A percentile compares a stretch with the other conserved stretches of the same genome.
Conservation (phyloP, 2,888 invertebrate genomes). For the Pristionchus japonicus region DNA sequence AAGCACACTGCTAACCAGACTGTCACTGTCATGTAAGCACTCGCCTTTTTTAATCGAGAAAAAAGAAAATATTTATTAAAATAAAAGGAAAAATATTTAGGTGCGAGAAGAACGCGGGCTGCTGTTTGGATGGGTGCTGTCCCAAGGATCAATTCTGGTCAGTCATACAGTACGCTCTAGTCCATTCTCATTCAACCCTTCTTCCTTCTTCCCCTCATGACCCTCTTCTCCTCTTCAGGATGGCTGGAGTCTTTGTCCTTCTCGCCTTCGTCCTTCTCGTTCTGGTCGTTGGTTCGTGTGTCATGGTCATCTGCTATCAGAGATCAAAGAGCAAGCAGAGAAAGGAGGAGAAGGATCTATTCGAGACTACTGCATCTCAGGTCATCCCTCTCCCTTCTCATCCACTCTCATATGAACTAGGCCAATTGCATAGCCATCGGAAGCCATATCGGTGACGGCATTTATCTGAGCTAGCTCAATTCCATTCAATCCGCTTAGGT, state of each 20-base stretch:
- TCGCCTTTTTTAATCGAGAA: background rate
- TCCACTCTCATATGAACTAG: background rate
- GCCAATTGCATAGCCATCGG: background rate
- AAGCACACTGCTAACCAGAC: constrained; percentile 70
- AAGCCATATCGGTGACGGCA: background rate
- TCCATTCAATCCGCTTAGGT: background rate
- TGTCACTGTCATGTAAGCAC: constrained; percentile 67
- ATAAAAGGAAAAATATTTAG: constrained; percentile 49
- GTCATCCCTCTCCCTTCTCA: background rate
- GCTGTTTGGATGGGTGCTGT: constrained; percentile 72
- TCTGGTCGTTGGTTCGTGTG: constrained; percentile 67
- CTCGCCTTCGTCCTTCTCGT: constrained; percentile 72
- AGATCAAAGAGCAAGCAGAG: constrained; percentile 39
- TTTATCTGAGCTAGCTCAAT: background rate
- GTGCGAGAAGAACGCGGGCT: constrained; percentile 72
- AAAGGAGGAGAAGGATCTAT: constrained; percentile 44
- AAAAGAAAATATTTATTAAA: background rate
- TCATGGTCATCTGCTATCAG: constrained; percentile 72
- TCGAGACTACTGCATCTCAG: constrained; percentile 42
- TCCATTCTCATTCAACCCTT: background rate
- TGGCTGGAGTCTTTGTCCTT: constrained; percentile 72
- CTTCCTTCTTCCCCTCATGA: background rate
- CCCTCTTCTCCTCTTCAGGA: constrained; percentile 55
- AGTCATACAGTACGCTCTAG: no score
- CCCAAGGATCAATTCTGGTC: constrained; percentile 75